These are phyloP conservation scores for Macquaria australasica DNA, from an alignment of 2,113 vertebrate species.

Conservation along the genomic window DNA sequence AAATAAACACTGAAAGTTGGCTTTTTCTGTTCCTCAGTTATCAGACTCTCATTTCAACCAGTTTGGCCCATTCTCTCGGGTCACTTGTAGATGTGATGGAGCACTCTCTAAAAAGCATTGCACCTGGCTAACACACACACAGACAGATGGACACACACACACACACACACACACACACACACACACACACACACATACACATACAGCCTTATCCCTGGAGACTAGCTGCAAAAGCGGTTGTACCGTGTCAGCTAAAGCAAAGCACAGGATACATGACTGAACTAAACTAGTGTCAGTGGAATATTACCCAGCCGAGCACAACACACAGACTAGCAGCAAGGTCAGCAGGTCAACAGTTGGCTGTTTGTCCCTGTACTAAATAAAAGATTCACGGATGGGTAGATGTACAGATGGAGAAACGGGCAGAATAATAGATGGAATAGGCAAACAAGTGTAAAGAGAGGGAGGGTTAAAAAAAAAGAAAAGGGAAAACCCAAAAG, in stretches of 20 bases:
- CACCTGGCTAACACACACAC: slow-evolving; percentile 24
- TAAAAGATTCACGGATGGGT: slow-evolving; percentile 18
- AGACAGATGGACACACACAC: neutral
- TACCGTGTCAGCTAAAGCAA: slow-evolving; percentile 35
- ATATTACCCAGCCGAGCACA: slow-evolving; percentile 12
- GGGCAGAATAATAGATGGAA: slow-evolving; percentile 2
- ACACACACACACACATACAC: slow-evolving; percentile 7
- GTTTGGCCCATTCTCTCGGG: slow-evolving; percentile 27
- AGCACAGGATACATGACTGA: slow-evolving; percentile 31
- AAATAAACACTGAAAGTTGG: neutral
- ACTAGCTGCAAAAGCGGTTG: slow-evolving; percentile 11
- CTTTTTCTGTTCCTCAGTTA: neutral
- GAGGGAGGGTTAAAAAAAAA: neutral
- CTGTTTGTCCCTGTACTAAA: slow-evolving; percentile 16
- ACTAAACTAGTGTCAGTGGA: slow-evolving; percentile 36
- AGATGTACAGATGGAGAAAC: neutral
- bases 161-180: slow-evolving; percentile 4
- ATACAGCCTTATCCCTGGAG: neutral
- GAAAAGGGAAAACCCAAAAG: neutral
- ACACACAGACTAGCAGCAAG: slow-evolving; percentile 20
- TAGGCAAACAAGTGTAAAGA: neutral
- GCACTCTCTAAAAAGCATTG: slow-evolving; percentile 10
- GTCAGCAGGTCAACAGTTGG: slow-evolving; percentile 29
- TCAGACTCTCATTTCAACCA: slow-evolving; percentile 48
- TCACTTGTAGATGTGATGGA: slow-evolving; percentile 35